A percentile compares a stretch with the other conserved stretches of the same genome.
phyloP scores from a whole-genome alignment of 2,113 vertebrate species.

The Atlantisia rogersi region DNA sequence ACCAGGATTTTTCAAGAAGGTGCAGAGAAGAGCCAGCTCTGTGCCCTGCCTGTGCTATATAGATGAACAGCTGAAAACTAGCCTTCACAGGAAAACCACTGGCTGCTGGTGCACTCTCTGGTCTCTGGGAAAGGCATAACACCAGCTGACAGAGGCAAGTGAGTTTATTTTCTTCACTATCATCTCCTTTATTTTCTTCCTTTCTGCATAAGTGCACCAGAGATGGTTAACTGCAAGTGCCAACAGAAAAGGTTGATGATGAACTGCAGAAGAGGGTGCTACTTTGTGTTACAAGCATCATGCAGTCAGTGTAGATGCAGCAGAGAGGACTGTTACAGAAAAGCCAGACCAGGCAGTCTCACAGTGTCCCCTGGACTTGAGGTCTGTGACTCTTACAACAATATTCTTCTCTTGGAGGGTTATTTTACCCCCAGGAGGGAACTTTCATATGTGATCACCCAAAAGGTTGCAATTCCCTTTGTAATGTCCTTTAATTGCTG shows the following conservation, averaged over 20 bases:
- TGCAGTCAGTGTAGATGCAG: fast-evolving
- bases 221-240: not conserved
- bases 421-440: not conserved
- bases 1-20: not conserved
- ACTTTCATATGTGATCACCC: not conserved
- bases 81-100: not conserved
- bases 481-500: not conserved
- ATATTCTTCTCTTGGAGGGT: not conserved
- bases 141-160: not conserved
- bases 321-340: not conserved
- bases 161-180: not conserved
- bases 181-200: not conserved
- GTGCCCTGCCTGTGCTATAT: not conserved
- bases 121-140: not conserved
- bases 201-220: not conserved
- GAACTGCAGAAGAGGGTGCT: not conserved
- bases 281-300: fast-evolving
- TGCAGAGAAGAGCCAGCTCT: not conserved
- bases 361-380: not conserved
- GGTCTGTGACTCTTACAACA: not conserved
- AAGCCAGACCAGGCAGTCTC: not conserved
- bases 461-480: not conserved
- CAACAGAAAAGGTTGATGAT: not conserved
- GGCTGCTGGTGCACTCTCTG: not conserved
- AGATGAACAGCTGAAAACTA: not conserved